Conservation (phyloP, 1,140 invertebrate species). For the Diorhabda sublineata region DNA sequence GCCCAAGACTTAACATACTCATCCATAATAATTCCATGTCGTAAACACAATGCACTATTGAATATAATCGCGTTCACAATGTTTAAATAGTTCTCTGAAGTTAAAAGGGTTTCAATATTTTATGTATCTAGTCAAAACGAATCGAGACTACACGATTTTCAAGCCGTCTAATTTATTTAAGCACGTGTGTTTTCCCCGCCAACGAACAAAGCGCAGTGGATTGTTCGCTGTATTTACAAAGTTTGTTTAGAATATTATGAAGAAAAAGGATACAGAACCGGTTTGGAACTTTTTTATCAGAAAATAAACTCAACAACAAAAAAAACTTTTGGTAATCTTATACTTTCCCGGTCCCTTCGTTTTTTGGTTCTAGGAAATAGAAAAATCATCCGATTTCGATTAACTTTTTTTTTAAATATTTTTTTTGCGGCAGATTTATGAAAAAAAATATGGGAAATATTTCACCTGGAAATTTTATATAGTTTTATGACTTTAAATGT, state of each 20-base stretch:
- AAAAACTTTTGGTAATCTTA: no score
- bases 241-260: background rate
- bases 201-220: background rate
- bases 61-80: background rate
- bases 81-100: background rate
- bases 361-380: no score
- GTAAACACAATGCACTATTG: background rate
- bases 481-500: no score
- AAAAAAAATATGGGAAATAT: no score
- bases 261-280: background rate
- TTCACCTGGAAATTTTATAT: no score
- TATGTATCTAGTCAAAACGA: background rate
- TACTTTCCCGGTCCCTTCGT: no score
- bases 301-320: no score
- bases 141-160: background rate
- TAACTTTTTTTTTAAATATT: no score
- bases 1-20: slow-evolving; percentile 29
- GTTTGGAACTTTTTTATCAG: background rate
- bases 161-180: slow-evolving; percentile 7
- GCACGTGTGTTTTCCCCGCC: background rate
- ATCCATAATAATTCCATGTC: slow-evolving; percentile 35
- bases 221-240: background rate
- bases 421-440: no score
- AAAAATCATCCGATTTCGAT: no score
- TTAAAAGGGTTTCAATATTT: background rate